phyloP scores from a whole-genome alignment of 2,888 invertebrate genomes.

The Miltochrista miniata region DNA sequence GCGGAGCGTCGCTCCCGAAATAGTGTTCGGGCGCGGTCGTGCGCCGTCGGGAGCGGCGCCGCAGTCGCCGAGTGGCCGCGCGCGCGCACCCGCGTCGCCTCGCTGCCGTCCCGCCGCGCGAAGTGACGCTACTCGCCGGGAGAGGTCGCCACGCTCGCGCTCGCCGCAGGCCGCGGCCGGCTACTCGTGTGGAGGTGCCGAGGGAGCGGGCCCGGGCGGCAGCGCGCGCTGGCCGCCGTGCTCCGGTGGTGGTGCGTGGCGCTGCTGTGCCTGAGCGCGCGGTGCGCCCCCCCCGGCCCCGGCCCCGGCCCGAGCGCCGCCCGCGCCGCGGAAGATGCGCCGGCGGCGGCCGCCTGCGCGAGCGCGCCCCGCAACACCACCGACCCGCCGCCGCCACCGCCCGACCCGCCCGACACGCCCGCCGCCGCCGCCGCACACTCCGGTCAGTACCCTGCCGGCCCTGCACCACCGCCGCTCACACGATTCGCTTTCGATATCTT shows the following conservation, averaged over 20 bases:
- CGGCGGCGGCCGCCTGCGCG: constrained; percentile 73
- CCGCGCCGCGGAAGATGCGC: constrained; percentile 76
- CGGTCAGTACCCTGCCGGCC: constrained; percentile 61
- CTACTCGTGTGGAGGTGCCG: constrained; percentile 60
- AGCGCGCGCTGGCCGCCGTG: constrained; percentile 82
- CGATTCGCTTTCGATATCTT: neutral
- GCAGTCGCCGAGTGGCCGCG: constrained; percentile 82
- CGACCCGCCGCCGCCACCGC: constrained; percentile 58
- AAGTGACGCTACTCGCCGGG: constrained; percentile 57
- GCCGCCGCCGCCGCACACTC: constrained; percentile 62
- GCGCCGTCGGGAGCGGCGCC: constrained; percentile 74
- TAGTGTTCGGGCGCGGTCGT: constrained; percentile 82
- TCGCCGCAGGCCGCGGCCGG: constrained; percentile 52
- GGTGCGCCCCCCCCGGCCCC: constrained; percentile 78
- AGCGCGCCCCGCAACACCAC: constrained; percentile 72
- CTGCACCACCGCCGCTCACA: constrained; percentile 10
- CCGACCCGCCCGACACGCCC: constrained; percentile 58
- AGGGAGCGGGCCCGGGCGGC: constrained; percentile 70
- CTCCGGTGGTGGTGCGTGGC: constrained; percentile 83
- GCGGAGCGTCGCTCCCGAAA: constrained; percentile 81
- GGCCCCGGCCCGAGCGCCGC: constrained; percentile 72
- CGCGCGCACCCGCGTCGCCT: constrained; percentile 80
- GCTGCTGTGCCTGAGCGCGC: constrained; percentile 82
- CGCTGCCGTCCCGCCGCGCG: constrained; percentile 68
- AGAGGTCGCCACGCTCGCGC: constrained; percentile 58